These are phyloP conservation scores for Nemotelus pantherinus DNA, from an alignment of 2,888 invertebrate species.

Conservation along the genomic window DNA sequence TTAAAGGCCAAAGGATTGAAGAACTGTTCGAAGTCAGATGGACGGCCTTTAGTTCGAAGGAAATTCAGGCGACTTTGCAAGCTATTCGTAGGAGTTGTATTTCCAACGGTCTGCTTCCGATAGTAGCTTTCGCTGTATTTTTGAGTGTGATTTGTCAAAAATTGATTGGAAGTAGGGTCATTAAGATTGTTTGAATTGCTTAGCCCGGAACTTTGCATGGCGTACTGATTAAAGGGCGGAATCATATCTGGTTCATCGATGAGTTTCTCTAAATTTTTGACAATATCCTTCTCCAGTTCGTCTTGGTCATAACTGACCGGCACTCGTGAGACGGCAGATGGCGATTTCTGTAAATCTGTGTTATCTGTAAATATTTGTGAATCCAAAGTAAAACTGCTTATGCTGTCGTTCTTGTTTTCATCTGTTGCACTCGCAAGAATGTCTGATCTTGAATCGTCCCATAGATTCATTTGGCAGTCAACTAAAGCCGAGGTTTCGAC, in stretches of 20 bases:
- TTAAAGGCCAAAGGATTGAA: slow-evolving; percentile 35
- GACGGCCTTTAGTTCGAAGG: slow-evolving; percentile 30
- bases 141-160: slow-evolving; percentile 10
- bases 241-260: slow-evolving; percentile 22
- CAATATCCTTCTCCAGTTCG: slow-evolving; percentile 29
- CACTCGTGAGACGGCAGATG: neutral
- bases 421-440: neutral
- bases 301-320: slow-evolving; percentile 25
- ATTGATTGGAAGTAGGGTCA: neutral
- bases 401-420: no score
- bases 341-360: neutral
- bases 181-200: neutral
- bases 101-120: neutral
- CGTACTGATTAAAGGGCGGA: neutral
- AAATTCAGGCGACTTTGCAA: slow-evolving; percentile 35
- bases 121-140: slow-evolving; percentile 6
- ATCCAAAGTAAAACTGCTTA: no score
- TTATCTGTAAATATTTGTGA: no score
- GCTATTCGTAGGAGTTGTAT: slow-evolving; percentile 1
- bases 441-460: neutral
- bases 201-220: neutral
- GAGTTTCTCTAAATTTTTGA: slow-evolving; percentile 9
- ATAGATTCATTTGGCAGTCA: no score
- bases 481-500: neutral
- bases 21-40: slow-evolving; percentile 31